Evolutionary conservation across 2,888 invertebrate species (phyloP).

Genomic region (Thera britannica): DNA sequence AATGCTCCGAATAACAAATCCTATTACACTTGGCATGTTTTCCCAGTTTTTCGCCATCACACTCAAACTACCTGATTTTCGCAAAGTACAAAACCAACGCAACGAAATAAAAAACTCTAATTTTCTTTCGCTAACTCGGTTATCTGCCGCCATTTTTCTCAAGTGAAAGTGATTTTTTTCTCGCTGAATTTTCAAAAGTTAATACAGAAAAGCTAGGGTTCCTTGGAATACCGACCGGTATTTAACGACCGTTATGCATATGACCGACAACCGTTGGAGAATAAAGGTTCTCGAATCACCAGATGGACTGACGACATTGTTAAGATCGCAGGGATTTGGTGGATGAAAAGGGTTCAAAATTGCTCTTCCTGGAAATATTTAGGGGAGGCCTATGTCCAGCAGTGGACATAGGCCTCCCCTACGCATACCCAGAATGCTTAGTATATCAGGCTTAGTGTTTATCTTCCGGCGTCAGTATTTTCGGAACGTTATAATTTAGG

Average conservation of each 20-base stretch:
- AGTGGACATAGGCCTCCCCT: too few relatives aligned
- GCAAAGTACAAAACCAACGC: constrained; percentile 30
- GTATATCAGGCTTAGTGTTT: too few relatives aligned
- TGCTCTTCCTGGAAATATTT: too few relatives aligned
- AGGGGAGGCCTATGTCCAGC: too few relatives aligned
- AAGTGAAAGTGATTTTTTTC: constrained; percentile 44
- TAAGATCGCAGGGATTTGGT: too few relatives aligned
- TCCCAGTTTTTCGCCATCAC: constrained; percentile 19
- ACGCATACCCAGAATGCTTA: too few relatives aligned
- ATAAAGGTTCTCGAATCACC: too few relatives aligned
- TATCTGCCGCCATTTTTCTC: constrained; percentile 40
- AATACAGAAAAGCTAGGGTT: constrained; percentile 33
- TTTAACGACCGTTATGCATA: not conserved
- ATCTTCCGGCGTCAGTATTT: too few relatives aligned
- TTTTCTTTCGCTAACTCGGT: constrained; percentile 49
- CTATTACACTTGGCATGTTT: constrained; percentile 26
- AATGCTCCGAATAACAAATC: constrained; percentile 24
- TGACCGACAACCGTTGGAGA: too few relatives aligned
- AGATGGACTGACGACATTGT: too few relatives aligned
- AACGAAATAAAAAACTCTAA: constrained; percentile 46
- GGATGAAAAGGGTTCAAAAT: too few relatives aligned
- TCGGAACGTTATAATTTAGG: too few relatives aligned
- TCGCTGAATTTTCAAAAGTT: constrained; percentile 50
- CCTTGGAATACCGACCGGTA: not conserved
- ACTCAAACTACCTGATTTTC: constrained; percentile 28